A percentile compares a stretch with the other conserved stretches of the same genome.
These are phyloP conservation scores for Drosophila putrida DNA, from an alignment of 2,888 invertebrate species.

Conservation along the genomic window DNA sequence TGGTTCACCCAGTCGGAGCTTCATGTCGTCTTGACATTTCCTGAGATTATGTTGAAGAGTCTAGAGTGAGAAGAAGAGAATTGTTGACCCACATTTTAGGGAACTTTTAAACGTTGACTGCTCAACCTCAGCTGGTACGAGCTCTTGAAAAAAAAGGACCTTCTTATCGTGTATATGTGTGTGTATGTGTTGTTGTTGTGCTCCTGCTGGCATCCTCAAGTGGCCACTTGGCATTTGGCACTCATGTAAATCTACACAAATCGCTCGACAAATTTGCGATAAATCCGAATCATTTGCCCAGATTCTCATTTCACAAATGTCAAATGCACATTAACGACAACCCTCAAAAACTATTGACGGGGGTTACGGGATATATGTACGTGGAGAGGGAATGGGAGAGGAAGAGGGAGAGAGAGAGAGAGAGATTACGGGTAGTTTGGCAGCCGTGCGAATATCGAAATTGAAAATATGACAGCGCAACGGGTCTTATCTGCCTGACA, in stretches of 20 bases:
- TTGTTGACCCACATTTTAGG: constrained; percentile 27
- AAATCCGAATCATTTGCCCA: constrained; percentile 79
- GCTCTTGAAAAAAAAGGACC: constrained; percentile 29
- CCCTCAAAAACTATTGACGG: constrained; percentile 64
- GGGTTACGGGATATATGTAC: constrained; percentile 31
- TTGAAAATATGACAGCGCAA: constrained; percentile 76
- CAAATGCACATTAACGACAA: constrained; percentile 77
- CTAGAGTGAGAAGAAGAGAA: not conserved
- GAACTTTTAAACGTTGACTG: constrained; percentile 18
- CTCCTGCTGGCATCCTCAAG: constrained; percentile 59
- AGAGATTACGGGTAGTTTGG: constrained; percentile 38
- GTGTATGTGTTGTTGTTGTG: constrained; percentile 12
- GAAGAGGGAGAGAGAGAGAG: not conserved
- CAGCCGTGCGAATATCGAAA: constrained; percentile 68
- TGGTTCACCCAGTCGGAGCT: not conserved
- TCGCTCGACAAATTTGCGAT: constrained; percentile 78
- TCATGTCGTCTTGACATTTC: constrained; percentile 6
- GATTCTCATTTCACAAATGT: constrained; percentile 80
- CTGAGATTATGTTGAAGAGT: constrained; percentile 1
- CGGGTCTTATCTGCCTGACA: constrained; percentile 24
- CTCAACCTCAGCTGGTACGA: constrained; percentile 34
- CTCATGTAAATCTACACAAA: constrained; percentile 80
- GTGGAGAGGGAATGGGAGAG: not conserved
- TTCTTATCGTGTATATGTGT: constrained; percentile 5
- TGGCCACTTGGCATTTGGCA: constrained; percentile 79